Percentiles rank a stretch among this genome's conserved stretches.
Evolutionary conservation across 2,888 invertebrate species (phyloP).

Genomic region (Deroplatys truncata): DNA sequence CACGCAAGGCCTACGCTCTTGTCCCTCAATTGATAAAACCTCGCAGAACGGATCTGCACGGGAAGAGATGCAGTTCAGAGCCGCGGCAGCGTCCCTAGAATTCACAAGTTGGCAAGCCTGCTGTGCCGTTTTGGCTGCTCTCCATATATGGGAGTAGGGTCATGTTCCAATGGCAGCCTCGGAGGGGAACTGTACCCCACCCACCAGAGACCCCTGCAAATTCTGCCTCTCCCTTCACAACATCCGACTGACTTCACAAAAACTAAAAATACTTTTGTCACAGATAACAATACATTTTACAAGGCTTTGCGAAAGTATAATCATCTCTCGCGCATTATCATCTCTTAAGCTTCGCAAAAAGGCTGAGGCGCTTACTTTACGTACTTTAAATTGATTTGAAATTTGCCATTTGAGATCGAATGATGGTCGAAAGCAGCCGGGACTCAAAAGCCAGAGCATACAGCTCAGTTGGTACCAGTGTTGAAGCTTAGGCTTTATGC

Average conservation of each 20-base stretch:
- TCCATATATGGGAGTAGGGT: conserved; percentile 31
- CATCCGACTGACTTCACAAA: not conserved
- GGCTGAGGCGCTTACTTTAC: too few species aligned
- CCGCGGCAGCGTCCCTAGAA: conserved; percentile 4
- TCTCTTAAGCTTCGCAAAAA: not conserved
- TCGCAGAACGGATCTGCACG: not conserved
- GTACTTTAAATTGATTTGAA: too few species aligned
- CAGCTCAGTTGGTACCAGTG: too few species aligned
- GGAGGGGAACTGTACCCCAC: not conserved
- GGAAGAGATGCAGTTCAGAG: not conserved
- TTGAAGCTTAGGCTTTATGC: too few species aligned
- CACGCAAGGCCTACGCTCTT: not conserved
- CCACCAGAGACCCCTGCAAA: not conserved
- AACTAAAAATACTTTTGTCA: not conserved
- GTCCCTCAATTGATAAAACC: not conserved
- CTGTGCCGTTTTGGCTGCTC: conserved; percentile 26
- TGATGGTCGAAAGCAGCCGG: too few species aligned
- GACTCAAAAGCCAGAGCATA: too few species aligned
- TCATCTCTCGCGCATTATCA: not conserved
- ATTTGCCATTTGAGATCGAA: too few species aligned
- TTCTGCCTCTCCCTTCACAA: not conserved
- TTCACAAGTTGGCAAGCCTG: conserved; percentile 24
- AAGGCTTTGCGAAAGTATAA: not conserved
- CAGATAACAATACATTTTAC: not conserved
- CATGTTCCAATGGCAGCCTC: conserved; percentile 28